Base-by-base conservation (phyloP, 2,797 vertebrate species). In the Dendrocincla fuliginosa region DNA sequence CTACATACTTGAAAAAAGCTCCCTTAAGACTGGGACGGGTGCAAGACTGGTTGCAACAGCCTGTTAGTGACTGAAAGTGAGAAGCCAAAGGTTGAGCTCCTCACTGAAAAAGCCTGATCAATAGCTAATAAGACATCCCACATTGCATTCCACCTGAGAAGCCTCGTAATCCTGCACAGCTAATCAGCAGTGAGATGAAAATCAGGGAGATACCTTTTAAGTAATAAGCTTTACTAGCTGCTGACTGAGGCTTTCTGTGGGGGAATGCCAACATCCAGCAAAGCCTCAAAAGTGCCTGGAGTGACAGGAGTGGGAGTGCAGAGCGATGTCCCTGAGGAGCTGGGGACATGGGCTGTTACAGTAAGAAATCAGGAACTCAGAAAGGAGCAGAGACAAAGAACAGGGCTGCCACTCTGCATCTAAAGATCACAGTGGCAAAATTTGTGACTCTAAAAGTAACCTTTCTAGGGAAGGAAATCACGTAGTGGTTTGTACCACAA, bases 281-380 rank as follows among this genome's bases (percentile, higher is more conserved):
- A 53, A 77, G 46, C 61, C 52, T 39, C 16, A 23, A 67, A 15
- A 41, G 71, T 0, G 0, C 16, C 67, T 55, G 52, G 53, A 69
- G 64, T 10, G 56, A 59, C 61, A 71, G 53, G 27, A 76, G 16
- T 15, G 52, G 2, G 2, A 57, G 49, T 6, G n/a, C 42, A 71
- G 44, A 67, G 39, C 6, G 15, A 32, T 24, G 16, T 39, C 64
- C 37, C 57, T 20, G 32, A 41, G 32, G 47, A 42, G 52, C 53
- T 3, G 7, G n/a, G 55, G 59, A 39, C 44, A 61, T 0, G 2
- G 49, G n/a, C 46, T 56, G 8, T 7, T 63, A 27, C 11, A 47
- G 35, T 53, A 42, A 37, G 73, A 61, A 75, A 57, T 22, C 35
- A 42, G 37, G 41, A 5, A 50, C n/a, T 82, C 47, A 11, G 24